Evolutionary conservation across 2,888 invertebrate genomes (phyloP).

Genomic region (Leucophenga montana): DNA sequence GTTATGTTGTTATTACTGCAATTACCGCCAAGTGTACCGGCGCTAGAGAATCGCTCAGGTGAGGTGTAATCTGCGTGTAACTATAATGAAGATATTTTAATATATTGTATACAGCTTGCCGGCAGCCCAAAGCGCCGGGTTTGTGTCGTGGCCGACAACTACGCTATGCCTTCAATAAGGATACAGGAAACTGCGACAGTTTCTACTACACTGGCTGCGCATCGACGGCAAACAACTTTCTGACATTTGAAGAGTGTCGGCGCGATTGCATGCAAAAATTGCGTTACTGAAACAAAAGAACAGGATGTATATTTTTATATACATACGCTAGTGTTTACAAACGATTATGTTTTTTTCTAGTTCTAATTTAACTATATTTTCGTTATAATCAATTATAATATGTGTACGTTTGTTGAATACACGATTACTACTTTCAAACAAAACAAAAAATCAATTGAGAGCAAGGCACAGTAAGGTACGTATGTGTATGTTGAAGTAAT

Average conservation of each 20-base stretch:
- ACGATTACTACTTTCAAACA: too few relatives aligned
- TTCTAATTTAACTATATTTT: too few relatives aligned
- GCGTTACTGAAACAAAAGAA: conserved; percentile 59
- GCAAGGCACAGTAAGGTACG: not conserved
- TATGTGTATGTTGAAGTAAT: not conserved
- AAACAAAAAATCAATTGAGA: too few relatives aligned
- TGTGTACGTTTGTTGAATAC: too few relatives aligned
- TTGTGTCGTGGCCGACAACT: conserved; percentile 59
- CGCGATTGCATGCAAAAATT: conserved; percentile 63
- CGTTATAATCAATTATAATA: too few relatives aligned
- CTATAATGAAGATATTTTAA: not conserved
- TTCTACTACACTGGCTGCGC: conserved; percentile 67
- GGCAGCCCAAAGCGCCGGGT: conserved; percentile 59
- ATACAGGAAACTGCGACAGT: conserved; percentile 62
- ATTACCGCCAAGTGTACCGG: not conserved
- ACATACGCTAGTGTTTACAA: too few relatives aligned
- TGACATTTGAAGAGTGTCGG: conserved; percentile 67
- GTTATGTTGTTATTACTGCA: not conserved
- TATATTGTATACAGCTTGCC: conserved; percentile 50
- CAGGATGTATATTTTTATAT: conserved; percentile 16
- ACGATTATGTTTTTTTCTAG: too few relatives aligned
- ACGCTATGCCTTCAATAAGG: conserved; percentile 63
- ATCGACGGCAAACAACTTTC: conserved; percentile 62
- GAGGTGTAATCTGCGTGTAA: not conserved
- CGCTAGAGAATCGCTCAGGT: conserved; percentile 19